A percentile compares a stretch with the other conserved stretches of the same genome.
These are phyloP conservation scores for Magallana angulata DNA, from an alignment of 1,140 invertebrate genomes.

Conservation along the genomic window DNA sequence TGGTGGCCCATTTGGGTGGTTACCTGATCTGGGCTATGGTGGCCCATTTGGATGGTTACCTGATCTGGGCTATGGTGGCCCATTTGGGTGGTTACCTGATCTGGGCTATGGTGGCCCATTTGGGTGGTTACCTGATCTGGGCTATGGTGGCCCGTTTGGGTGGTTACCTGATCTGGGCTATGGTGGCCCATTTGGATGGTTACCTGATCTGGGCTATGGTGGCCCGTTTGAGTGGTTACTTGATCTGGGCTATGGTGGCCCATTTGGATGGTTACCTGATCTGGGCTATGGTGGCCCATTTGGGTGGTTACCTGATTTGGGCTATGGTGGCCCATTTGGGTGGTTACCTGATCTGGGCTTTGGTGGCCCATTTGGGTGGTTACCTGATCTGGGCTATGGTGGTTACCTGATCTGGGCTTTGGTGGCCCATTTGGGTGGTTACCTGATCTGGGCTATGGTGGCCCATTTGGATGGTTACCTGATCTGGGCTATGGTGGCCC, in stretches of 20 bases:
- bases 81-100: too few relatives aligned
- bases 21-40: too few relatives aligned
- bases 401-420: constrained; percentile 99
- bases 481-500: too few relatives aligned
- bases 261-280: constrained; percentile 86
- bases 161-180: constrained; percentile 96
- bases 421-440: constrained; percentile 97
- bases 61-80: too few relatives aligned
- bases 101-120: too few relatives aligned
- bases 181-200: constrained; percentile 96
- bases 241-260: background rate
- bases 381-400: constrained; percentile 98
- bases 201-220: too few relatives aligned
- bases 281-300: constrained; percentile 97
- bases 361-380: constrained; percentile 28
- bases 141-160: constrained; percentile 97
- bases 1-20: too few relatives aligned
- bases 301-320: constrained; percentile 90
- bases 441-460: constrained; percentile 73
- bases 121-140: background rate
- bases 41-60: too few relatives aligned
- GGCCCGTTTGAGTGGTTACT: background rate
- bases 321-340: too few relatives aligned
- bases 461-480: too few relatives aligned
- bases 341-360: background rate